Evolutionary conservation across 2,888 invertebrate genomes (phyloP).

Genomic region (Hirtodrosophila confusa): DNA sequence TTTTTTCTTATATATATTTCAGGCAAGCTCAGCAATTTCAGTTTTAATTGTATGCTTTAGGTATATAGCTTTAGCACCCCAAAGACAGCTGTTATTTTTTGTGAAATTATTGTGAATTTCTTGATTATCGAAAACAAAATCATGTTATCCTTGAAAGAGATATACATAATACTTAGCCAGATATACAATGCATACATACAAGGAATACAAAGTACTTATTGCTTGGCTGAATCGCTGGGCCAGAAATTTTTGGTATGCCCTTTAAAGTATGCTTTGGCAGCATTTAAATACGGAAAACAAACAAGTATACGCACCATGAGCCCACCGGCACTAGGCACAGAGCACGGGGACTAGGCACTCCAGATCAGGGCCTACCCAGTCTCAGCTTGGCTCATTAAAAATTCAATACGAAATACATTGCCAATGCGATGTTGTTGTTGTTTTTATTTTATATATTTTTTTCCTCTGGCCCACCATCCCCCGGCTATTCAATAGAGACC

Average conservation of each 20-base stretch:
- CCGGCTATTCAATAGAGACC: neutral
- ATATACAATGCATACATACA: too few species aligned
- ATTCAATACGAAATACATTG: constrained; percentile 77
- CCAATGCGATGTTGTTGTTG: constrained; percentile 13
- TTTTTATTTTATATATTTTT: constrained; percentile 17
- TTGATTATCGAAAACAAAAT: constrained; percentile 23
- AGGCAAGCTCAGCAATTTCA: too few species aligned
- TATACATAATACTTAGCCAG: neutral
- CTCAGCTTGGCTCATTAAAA: constrained; percentile 67
- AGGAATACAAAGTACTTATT: neutral
- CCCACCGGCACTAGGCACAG: neutral
- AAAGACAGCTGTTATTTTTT: too few species aligned
- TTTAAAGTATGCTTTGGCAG: constrained; percentile 37
- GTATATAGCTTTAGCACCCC: too few species aligned
- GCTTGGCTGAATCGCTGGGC: too few species aligned
- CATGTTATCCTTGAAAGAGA: neutral
- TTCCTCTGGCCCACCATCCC: constrained; percentile 1
- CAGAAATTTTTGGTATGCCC: constrained; percentile 12
- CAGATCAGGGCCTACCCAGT: constrained; percentile 12
- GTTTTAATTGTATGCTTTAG: too few species aligned
- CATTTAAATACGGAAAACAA: constrained; percentile 22
- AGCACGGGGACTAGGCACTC: neutral
- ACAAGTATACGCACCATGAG: constrained; percentile 42
- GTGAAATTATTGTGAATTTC: constrained; percentile 2
- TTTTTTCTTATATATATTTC: too few species aligned